Percentiles rank a stretch among this genome's conserved stretches.
Conservation (phyloP, 2,113 vertebrate genomes). For the Thermophis baileyi region DNA sequence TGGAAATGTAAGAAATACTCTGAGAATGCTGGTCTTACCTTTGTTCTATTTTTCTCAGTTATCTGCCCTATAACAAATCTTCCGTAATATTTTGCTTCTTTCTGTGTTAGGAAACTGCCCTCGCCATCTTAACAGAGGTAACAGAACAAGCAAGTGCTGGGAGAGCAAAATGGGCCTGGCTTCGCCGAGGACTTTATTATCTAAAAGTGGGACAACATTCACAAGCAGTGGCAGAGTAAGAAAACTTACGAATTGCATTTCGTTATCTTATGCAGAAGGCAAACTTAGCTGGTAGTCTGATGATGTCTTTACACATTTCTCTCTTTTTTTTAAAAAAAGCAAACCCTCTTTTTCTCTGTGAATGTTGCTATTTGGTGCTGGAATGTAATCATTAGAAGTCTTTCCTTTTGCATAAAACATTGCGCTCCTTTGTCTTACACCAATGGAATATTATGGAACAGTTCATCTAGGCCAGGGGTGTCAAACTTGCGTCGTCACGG, state of each 20-base stretch:
- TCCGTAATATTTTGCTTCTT: constrained; percentile 23
- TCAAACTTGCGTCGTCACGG: too few species aligned
- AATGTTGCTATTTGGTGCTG: neutral
- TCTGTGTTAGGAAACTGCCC: constrained; percentile 78
- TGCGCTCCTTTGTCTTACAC: neutral
- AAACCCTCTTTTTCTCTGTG: neutral
- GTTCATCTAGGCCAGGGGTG: neutral
- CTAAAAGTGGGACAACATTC: constrained; percentile 82
- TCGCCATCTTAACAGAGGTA: constrained; percentile 82
- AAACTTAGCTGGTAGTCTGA: neutral
- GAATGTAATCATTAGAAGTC: neutral
- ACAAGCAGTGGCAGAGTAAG: constrained; percentile 89
- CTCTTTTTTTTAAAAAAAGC: too few species aligned
- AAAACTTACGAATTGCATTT: neutral
- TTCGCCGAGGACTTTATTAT: constrained; percentile 88
- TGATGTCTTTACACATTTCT: neutral
- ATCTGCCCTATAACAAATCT: neutral
- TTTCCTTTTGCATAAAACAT: neutral
- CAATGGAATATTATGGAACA: neutral
- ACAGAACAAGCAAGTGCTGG: constrained; percentile 83
- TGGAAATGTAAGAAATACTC: neutral
- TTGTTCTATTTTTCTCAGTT: neutral
- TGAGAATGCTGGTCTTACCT: neutral
- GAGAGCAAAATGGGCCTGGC: constrained; percentile 95
- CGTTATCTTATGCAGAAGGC: neutral